Evolutionary conservation across 2,797 vertebrate species (phyloP).

Genomic region (Notolepis coatsorum): DNA sequence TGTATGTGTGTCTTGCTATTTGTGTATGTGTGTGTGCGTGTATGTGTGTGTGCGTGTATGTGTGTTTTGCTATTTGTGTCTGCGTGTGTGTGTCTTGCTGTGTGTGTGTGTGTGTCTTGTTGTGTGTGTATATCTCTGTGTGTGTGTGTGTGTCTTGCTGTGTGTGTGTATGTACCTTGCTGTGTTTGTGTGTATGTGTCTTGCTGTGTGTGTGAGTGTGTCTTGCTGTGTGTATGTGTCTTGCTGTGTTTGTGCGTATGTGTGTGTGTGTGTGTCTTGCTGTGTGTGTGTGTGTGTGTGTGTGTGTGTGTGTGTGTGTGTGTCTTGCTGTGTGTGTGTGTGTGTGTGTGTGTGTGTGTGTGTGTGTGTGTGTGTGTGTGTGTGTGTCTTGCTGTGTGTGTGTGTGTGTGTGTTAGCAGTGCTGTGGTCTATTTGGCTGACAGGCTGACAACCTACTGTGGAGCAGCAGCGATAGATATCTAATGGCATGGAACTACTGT

Average conservation of each 20-base stretch:
- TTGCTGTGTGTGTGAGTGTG: conserved; percentile 8
- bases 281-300: not conserved
- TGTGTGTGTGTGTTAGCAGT: too few relatives aligned
- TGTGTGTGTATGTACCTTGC: too few relatives aligned
- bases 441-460: conserved; percentile 13
- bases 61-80: not conserved
- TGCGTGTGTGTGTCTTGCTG: not conserved
- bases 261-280: not conserved
- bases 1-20: not conserved
- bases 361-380: not conserved
- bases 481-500: not conserved
- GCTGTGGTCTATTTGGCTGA: conserved; percentile 2
- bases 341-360: not conserved
- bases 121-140: not conserved
- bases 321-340: not conserved
- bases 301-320: not conserved
- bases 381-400: conserved; percentile 1
- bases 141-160: not conserved
- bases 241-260: not conserved
- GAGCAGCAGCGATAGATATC: not conserved
- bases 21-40: not conserved
- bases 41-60: not conserved
- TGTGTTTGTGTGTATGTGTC: too few relatives aligned
- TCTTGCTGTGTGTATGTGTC: too few relatives aligned
- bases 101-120: not conserved